phyloP scores from a whole-genome alignment of 2,888 invertebrate species.

The Catocala nupta region DNA sequence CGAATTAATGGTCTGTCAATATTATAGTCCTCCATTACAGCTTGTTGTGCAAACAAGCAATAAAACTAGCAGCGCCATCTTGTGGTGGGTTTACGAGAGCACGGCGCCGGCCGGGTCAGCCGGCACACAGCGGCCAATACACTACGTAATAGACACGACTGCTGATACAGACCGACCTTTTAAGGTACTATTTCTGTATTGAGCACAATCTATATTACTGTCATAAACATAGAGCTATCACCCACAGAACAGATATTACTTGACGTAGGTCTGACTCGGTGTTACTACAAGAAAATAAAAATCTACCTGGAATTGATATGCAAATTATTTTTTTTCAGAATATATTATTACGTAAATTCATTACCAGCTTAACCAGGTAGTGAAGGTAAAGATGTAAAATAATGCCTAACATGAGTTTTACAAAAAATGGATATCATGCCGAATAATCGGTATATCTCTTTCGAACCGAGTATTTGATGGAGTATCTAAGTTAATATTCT shows the following conservation, averaged over 20 bases:
- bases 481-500: too few species aligned
- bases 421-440: too few species aligned
- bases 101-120: constrained; percentile 61
- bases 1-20: constrained; percentile 87
- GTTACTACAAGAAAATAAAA: neutral
- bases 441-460: too few species aligned
- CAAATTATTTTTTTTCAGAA: neutral
- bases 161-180: constrained; percentile 1
- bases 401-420: too few species aligned
- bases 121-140: constrained; percentile 15
- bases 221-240: neutral
- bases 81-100: constrained; percentile 73
- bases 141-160: constrained; percentile 3
- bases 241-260: neutral
- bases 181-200: constrained; percentile 4
- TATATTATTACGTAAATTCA: too few species aligned
- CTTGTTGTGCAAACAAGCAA: constrained; percentile 81
- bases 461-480: too few species aligned
- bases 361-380: too few species aligned
- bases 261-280: neutral
- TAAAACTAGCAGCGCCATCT: constrained; percentile 82
- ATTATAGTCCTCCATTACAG: constrained; percentile 83
- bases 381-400: too few species aligned
- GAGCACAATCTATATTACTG: constrained; percentile 3
- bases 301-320: too few species aligned